Evolutionary conservation across 2,113 vertebrate species (phyloP), one percentile per base, ranked within the genome.

Genomic region (Neogobius melanostomus): DNA sequence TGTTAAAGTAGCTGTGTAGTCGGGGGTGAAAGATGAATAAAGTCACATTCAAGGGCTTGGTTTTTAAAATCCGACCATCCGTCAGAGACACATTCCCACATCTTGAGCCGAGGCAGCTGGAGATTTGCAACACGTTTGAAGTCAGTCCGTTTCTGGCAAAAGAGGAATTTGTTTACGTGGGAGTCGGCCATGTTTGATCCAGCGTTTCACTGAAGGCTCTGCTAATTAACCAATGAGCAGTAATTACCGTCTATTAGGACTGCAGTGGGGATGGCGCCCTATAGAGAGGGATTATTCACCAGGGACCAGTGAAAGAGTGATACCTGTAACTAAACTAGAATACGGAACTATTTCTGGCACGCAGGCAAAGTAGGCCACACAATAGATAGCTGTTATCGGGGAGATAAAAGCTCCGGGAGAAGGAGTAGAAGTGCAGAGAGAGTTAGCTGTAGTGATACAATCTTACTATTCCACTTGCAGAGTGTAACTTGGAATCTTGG

Each of bases 301-400:
- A 21, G 60, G 21, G n/a, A 44, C 21, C 10, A 54, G 54, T 21
- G 36, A 47, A 43, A 11, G 45, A 59, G 47, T 16, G 59, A 74
- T 71, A 79, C 75, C 82, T 76, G 71, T 76, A 68, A 62, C 68
- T 67, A 69, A 82, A 77, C 49, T 11, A 46, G 65, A 63, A 66
- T 47, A 69, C 61, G 51, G 61, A 49, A 78, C 48, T 80, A 82
- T 76, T 74, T 67, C 59, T 70, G 28, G 71, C 64, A 44, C 64
- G 57, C 57, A 56, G 50, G 51, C 16, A 70, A 77, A 81, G 80
- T 76, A 84, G 80, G 84, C 21, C 80, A 81, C 53, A 14, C 14
- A 53, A 66, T 12, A 65, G 77, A 82, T 57, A 63, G 50, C 15
- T 0, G 46, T 72, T 76, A 80, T 76, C 76, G 59, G 69, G 54